Conservation (phyloP, 2,797 vertebrate genomes). For the Dromococcyx pavoninus region DNA sequence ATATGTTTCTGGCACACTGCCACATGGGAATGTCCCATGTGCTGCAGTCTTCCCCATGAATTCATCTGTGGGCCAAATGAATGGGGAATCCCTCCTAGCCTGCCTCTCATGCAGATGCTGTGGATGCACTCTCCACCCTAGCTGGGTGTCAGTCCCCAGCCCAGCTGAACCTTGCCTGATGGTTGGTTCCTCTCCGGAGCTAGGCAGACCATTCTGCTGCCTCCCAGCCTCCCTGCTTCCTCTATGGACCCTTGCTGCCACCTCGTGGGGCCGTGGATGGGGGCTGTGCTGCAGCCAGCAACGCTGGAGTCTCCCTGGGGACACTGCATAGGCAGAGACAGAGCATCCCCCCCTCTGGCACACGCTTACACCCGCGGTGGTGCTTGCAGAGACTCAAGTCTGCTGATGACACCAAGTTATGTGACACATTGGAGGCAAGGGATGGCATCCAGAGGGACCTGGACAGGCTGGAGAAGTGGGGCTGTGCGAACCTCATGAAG, state of each 20-base stretch:
- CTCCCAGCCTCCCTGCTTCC: not conserved
- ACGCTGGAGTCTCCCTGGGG: not conserved
- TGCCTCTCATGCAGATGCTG: no score
- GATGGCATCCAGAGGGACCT: no score
- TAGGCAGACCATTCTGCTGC: not conserved
- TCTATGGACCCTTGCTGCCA: not conserved
- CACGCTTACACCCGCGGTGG: rapidly evolving
- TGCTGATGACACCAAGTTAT: no score
- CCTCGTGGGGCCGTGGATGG: not conserved
- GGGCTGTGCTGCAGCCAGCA: not conserved
- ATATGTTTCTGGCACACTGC: not conserved
- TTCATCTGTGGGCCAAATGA: not conserved
- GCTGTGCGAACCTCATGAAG: no score
- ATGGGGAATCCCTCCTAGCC: no score
- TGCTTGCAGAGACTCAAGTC: not conserved
- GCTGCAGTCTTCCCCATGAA: not conserved
- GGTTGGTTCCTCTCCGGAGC: not conserved
- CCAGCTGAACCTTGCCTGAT: no score
- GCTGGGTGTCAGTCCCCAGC: no score
- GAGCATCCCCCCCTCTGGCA: no score
- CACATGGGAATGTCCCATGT: not conserved
- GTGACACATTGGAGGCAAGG: no score
- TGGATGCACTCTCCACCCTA: not conserved
- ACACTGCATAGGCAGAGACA: not conserved
- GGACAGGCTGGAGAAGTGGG: no score